Percentiles rank a stretch among this genome's conserved stretches.
Evolutionary conservation across 1,140 invertebrate genomes (phyloP).

Genomic region (Epicauta chinensis): DNA sequence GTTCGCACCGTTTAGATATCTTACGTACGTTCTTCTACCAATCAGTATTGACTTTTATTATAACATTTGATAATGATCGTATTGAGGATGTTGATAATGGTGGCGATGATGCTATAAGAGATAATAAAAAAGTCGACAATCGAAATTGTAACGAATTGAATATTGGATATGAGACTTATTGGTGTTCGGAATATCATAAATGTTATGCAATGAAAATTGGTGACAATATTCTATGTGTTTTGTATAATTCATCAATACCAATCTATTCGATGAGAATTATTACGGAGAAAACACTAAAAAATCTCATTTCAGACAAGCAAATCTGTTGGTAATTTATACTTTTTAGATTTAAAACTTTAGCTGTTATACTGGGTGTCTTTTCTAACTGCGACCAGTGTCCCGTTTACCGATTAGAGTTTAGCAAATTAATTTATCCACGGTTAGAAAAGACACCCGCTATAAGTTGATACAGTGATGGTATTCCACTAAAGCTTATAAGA

Average conservation of each 20-base stretch:
- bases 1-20: constrained; percentile 59
- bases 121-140: constrained; percentile 19
- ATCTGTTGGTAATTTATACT: constrained; percentile 46
- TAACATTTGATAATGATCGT: constrained; percentile 25
- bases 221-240: constrained; percentile 58
- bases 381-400: too few species aligned
- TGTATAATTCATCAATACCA: constrained; percentile 61
- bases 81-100: too few species aligned
- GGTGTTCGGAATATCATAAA: constrained; percentile 79
- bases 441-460: too few species aligned
- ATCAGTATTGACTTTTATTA: constrained; percentile 45
- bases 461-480: too few species aligned
- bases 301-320: constrained; percentile 48
- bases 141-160: constrained; percentile 26
- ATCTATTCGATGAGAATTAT: constrained; percentile 58
- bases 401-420: too few species aligned
- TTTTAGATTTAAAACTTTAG: too few species aligned
- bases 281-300: constrained; percentile 48
- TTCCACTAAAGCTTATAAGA: too few species aligned
- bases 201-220: constrained; percentile 61
- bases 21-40: constrained; percentile 67
- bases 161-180: constrained; percentile 62
- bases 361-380: too few species aligned
- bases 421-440: too few species aligned
- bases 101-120: too few species aligned